phyloP scores from a whole-genome alignment of 2,797 vertebrate genomes.

The Eidolon dupreanum region DNA sequence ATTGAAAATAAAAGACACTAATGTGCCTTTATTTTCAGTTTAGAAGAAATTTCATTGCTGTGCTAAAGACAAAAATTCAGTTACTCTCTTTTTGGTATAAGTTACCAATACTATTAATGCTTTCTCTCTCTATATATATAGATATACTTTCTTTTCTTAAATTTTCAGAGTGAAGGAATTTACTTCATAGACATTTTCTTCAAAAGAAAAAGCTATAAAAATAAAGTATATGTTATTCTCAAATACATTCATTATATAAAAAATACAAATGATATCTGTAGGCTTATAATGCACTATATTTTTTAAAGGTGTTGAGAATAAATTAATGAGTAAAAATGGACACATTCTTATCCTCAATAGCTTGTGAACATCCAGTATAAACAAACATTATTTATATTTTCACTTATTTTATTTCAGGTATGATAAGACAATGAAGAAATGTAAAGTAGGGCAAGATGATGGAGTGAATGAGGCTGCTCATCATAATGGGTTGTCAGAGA shows the following conservation, averaged over 20 bases:
- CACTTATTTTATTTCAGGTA: neutral
- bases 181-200: neutral
- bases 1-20: neutral
- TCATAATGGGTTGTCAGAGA: neutral
- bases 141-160: neutral
- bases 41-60: neutral
- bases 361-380: neutral
- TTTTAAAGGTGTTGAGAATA: neutral
- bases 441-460: neutral
- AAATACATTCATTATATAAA: neutral
- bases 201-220: neutral
- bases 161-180: neutral
- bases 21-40: neutral
- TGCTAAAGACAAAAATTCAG: neutral
- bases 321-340: neutral
- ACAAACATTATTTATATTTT: neutral
- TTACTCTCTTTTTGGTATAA: neutral
- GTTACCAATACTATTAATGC: neutral
- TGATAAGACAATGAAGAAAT: neutral
- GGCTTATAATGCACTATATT: fast-evolving
- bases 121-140: neutral
- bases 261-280: neutral
- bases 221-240: neutral
- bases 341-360: neutral
- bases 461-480: neutral